Percentiles rank a stretch among this genome's conserved stretches.
phyloP scores from a whole-genome alignment of 1,140 invertebrate genomes.

The Drosophila orosa region DNA sequence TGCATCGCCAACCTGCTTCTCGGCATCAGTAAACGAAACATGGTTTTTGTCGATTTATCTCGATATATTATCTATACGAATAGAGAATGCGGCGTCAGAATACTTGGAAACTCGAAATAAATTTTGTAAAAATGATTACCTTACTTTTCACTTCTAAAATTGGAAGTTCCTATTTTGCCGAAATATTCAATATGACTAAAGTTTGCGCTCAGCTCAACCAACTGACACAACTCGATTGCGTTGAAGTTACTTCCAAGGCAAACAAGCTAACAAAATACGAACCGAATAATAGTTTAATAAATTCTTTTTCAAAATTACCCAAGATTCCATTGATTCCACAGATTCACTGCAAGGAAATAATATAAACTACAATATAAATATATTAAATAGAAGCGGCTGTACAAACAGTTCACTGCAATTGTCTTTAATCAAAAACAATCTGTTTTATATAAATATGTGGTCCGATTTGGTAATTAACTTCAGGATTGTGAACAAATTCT shows the following conservation, averaged over 20 bases:
- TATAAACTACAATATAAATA: background rate
- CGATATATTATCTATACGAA: conserved; percentile 3
- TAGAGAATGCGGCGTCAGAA: background rate
- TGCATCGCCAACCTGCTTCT: conserved; percentile 41
- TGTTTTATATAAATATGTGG: background rate
- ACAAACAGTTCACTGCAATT: background rate
- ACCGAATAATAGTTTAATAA: background rate
- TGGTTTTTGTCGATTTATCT: conserved; percentile 24
- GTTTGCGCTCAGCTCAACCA: background rate
- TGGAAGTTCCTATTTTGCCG: conserved; percentile 41
- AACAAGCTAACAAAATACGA: background rate
- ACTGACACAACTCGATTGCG: background rate
- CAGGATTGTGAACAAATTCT: too few relatives aligned
- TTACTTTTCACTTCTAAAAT: conserved; percentile 15
- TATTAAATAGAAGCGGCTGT: background rate
- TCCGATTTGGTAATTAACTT: too few relatives aligned
- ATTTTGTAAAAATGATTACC: conserved; percentile 5
- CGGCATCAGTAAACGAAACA: conserved; percentile 54
- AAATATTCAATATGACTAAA: conserved; percentile 38
- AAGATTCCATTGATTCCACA: background rate
- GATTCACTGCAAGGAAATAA: background rate
- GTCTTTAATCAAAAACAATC: too few relatives aligned
- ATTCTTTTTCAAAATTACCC: background rate
- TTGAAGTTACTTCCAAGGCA: conserved; percentile 22
- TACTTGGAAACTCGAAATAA: background rate